Evolutionary conservation across 2,888 invertebrate species (phyloP), one percentile per base, ranked within the genome.

Genomic region (Dicroscelio sp.): DNA sequence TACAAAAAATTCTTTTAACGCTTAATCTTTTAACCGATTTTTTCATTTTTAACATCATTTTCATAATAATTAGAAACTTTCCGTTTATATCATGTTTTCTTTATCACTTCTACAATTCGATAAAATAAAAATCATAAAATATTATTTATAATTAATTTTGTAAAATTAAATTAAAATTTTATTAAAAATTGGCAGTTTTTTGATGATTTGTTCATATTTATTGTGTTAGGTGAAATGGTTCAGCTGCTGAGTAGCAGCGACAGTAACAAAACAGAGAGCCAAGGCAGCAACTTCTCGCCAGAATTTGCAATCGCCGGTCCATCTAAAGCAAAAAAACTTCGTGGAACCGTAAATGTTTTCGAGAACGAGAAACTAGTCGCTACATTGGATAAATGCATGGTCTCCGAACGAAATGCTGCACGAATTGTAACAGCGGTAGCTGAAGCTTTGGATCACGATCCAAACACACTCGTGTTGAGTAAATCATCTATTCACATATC

Each of bases 361-460:
- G 73, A 88, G 6, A 35, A 80, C 75, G 85, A 91, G 55, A 91
- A 90, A 87, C 58, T 93, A 30, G 88, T 87, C 52, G 88, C 92
- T 14, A 88, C 88, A 14, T 67, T 93, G 17, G 91, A 93, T 38
- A 92, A 91, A 67, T 92, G 88, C 31, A 71, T 73, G 85, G 60
- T 93, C 38, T 75, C 79, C 20, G 91, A 92, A 38, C 48, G 90
- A 73, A 89, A 93, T 78, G 71, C 87, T 38, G 60, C 85, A 27
- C 76, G 88, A 12, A 17, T 93, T 38, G 76, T 90, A 67, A 63
- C 48, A 60, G 82, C 89, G 20, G 63, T 90, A 52, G 90, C 83
- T 48, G 83, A 91, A 65, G 86, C 38, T 38, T 92, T 48, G 88
- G 63, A 52, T 75, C 48, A 75, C 35, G 92, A 93, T 78, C 60